Percentiles rank a stretch among this genome's conserved stretches.
These are phyloP conservation scores for Patiria miniata DNA, from an alignment of 35 echinoderm and acorn worm species.

Conservation along the genomic window DNA sequence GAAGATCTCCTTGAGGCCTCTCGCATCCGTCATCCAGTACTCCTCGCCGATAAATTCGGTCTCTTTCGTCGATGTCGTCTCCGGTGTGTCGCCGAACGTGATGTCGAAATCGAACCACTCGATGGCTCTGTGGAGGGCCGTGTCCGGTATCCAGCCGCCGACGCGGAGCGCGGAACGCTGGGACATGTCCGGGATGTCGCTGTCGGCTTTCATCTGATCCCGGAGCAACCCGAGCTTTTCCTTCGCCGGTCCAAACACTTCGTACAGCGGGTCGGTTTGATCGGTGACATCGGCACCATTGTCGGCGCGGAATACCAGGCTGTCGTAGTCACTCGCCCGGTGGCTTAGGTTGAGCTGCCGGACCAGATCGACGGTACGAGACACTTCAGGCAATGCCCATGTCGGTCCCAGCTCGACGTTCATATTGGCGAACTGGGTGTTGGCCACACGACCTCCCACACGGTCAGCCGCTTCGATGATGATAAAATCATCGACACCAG, in stretches of 20 bases:
- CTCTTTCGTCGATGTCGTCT: background rate
- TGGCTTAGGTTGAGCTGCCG: background rate
- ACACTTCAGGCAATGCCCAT: background rate
- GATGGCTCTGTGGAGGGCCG: constrained; percentile 5
- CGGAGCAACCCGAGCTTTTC: background rate
- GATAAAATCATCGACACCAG: constrained; percentile 51
- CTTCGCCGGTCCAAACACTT: background rate
- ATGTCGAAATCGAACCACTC: constrained; percentile 29
- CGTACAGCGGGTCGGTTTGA: no score
- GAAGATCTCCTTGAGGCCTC: background rate
- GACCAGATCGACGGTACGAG: no score
- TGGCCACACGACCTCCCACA: constrained; percentile 26
- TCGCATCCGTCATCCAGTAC: background rate
- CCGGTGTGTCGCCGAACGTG: background rate
- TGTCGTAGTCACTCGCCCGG: background rate
- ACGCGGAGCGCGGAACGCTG: background rate
- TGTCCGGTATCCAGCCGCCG: constrained; percentile 17
- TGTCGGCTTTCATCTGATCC: background rate
- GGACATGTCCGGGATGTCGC: constrained; percentile 22
- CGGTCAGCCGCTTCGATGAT: constrained; percentile 38
- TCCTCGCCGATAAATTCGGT: background rate
- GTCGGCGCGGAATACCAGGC: background rate
- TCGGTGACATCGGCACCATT: background rate
- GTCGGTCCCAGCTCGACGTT: background rate
- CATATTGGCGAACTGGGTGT: constrained; percentile 21